Conservation (phyloP, 2,113 vertebrate genomes). For the Phaetusa simplex region DNA sequence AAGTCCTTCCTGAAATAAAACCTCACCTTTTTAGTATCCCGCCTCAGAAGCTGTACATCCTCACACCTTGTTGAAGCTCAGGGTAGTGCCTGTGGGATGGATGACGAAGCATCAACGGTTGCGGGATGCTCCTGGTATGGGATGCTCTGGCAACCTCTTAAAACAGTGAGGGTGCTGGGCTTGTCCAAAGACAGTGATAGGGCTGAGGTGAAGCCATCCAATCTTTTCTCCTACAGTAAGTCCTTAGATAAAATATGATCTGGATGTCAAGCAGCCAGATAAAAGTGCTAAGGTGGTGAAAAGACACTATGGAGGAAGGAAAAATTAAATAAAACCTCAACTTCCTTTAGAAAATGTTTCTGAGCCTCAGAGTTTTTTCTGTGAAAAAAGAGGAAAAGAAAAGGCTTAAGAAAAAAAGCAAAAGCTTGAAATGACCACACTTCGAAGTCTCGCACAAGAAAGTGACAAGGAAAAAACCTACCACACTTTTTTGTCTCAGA, state of each 20-base stretch:
- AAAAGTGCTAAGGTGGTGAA: neutral
- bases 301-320: neutral
- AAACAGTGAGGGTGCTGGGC: neutral
- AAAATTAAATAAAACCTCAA: neutral
- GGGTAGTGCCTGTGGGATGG: neutral
- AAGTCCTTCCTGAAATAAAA: neutral
- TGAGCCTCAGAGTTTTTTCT: neutral
- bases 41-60: neutral
- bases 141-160: neutral
- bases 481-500: neutral
- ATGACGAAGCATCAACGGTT: neutral
- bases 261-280: neutral
- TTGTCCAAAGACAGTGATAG: neutral
- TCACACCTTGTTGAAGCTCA: neutral
- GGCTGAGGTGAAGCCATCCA: neutral
- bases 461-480: neutral
- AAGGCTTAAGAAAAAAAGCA: fast-evolving
- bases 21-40: neutral
- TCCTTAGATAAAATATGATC: neutral
- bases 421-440: neutral
- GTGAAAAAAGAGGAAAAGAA: neutral
- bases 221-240: neutral
- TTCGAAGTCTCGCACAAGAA: neutral
- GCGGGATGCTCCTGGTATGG: neutral
- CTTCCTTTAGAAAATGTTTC: neutral